These are phyloP conservation scores for Prionace glauca DNA, from an alignment of 2,797 vertebrate species.

Conservation along the genomic window DNA sequence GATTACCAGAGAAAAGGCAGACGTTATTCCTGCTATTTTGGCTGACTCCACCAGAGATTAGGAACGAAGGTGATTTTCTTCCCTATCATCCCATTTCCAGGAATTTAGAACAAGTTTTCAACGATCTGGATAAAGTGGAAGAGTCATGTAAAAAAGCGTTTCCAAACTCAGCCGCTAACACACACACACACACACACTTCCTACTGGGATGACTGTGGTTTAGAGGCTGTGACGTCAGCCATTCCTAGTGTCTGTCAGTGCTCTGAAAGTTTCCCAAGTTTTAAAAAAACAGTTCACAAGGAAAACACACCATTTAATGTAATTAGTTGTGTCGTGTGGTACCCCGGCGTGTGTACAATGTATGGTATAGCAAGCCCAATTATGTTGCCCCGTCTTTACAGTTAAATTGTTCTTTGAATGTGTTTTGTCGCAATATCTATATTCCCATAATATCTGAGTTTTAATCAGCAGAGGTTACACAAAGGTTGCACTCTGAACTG, in stretches of 20 bases:
- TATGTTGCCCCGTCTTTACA: neutral
- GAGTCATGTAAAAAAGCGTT: conserved; percentile 12
- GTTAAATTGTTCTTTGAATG: neutral
- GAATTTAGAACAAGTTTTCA: neutral
- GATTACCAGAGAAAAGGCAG: neutral
- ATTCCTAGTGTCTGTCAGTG: neutral
- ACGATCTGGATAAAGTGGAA: conserved; percentile 24
- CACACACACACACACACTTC: neutral
- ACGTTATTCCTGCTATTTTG: neutral
- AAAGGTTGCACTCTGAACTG: neutral
- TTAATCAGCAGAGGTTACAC: neutral
- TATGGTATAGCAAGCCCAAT: neutral
- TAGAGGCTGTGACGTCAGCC: conserved; percentile 1
- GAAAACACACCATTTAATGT: neutral
- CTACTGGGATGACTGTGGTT: neutral
- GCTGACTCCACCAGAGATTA: neutral
- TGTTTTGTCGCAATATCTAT: neutral
- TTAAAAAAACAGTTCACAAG: neutral
- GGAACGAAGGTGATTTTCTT: neutral
- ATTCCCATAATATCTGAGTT: neutral
- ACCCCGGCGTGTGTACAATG: no score
- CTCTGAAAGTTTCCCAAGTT: neutral
- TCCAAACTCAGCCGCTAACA: conserved; percentile 16
- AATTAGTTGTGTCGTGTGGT: neutral
- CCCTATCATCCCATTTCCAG: conserved; percentile 27